A percentile compares a stretch with the other conserved stretches of the same genome.
These are phyloP conservation scores for Muntiacus muntjak DNA, from an alignment of 2,113 vertebrate species.

Conservation along the genomic window DNA sequence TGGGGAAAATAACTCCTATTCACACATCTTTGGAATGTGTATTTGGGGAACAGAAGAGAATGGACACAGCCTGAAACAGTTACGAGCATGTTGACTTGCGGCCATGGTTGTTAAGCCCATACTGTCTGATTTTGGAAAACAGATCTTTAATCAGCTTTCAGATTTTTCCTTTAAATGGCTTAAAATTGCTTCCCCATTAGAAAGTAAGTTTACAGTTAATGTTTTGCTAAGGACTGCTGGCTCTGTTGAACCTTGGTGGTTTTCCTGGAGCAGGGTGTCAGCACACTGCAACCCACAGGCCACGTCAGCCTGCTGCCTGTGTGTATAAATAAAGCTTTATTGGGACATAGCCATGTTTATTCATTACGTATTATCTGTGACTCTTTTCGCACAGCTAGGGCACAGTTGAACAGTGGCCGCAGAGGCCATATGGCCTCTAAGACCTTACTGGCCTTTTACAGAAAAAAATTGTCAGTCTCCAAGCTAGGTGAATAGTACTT, in stretches of 20 bases:
- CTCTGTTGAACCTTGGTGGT: not conserved
- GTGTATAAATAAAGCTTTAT: constrained; percentile 53
- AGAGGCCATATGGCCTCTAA: not conserved
- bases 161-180: constrained; percentile 2
- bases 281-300: not conserved
- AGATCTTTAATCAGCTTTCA: constrained; percentile 14
- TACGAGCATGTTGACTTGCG: not conserved
- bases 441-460: not conserved
- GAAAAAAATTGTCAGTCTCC: not conserved
- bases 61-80: not conserved
- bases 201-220: not conserved
- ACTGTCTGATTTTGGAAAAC: constrained; percentile 45
- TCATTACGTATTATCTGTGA: not conserved
- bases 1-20: not conserved
- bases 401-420: not conserved
- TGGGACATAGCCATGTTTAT: not conserved
- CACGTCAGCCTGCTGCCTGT: not conserved
- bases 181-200: not conserved
- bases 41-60: not conserved
- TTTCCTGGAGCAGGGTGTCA: not conserved
- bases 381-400: not conserved
- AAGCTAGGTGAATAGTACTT: not conserved
- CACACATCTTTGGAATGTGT: not conserved
- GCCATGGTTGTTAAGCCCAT: constrained; percentile 1
- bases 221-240: not conserved